Percentiles rank a stretch among this genome's conserved stretches.
Conservation (phyloP, 2,113 vertebrate species). For the Felis catus region F.catus_Fca126_mat1.0 CM031419.1:93668501-93669000, state of each 20-base stretch:
- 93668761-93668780: neutral
- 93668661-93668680: accelerated
- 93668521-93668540: neutral
- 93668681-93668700: neutral
- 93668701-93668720: neutral
- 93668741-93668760: neutral
- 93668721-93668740: neutral
- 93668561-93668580: neutral
- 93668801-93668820: neutral
- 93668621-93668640: neutral
- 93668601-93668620: neutral
- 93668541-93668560: neutral
- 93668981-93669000: neutral
- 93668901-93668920: neutral
- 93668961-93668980: neutral
- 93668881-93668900: neutral
- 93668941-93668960: neutral
- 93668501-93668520: neutral
- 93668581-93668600: neutral
- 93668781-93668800: neutral
- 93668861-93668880: neutral
- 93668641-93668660: neutral
- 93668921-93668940: neutral
- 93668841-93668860: neutral
- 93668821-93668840: neutral